Evolutionary conservation across 2,888 invertebrate genomes (phyloP).

Genomic region (Cosmia trapezina): DNA sequence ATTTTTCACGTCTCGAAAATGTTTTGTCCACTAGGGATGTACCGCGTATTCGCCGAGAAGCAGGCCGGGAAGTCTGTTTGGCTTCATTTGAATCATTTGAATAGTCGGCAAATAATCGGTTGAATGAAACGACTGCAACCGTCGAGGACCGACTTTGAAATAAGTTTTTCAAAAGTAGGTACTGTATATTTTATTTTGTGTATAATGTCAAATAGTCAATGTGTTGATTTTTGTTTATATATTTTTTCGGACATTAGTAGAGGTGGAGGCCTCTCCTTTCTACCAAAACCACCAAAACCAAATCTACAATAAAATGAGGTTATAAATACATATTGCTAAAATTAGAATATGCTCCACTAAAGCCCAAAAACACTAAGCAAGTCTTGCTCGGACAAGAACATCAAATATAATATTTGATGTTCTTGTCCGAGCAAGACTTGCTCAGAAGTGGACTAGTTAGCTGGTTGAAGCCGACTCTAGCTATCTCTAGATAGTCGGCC

Average conservation of each 20-base stretch:
- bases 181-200: background rate
- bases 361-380: background rate
- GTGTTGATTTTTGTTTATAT: background rate
- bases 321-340: background rate
- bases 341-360: background rate
- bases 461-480: background rate
- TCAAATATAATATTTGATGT: too few relatives aligned
- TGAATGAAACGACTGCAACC: slow-evolving; percentile 1
- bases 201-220: background rate
- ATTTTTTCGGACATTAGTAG: background rate
- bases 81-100: slow-evolving; percentile 8
- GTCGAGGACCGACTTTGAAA: slow-evolving; percentile 1
- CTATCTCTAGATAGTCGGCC: background rate
- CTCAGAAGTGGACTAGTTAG: background rate
- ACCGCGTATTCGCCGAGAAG: background rate
- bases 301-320: background rate
- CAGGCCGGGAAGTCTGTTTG: background rate
- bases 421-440: background rate
- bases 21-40: background rate
- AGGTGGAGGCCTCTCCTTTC: background rate
- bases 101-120: slow-evolving; percentile 3
- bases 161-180: background rate
- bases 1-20: background rate
- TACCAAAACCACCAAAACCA: background rate
- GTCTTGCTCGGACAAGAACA: background rate